Base-by-base conservation (phyloP, 2,888 invertebrate genomes). In the Mycalesis mineus region DNA sequence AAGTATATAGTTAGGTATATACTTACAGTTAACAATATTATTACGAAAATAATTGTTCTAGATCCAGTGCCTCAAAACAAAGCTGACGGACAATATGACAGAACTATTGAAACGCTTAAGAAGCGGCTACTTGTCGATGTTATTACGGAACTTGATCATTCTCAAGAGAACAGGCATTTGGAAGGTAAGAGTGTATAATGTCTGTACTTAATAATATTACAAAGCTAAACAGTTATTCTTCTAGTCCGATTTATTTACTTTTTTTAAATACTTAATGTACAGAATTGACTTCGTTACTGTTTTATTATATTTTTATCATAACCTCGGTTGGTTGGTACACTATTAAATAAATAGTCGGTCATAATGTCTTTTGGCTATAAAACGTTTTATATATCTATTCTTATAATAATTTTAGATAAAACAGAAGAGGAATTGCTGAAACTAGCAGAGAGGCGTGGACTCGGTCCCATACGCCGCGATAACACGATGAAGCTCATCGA, bases 401-500 rank as follows among this genome's bases (percentile, higher is more conserved):
- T n/a, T n/a, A n/a, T n/a, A n/a, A n/a, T n/a, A n/a, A 9, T 57
- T 59, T 49, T 60, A 62, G 63, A 39, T 55, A 41, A 45, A 50
- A 47, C 40, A 40, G 36, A 60, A 4, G 49, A 72, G 8, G 70
- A 77, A 36, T 75, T 75, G 76, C 45, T 60, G 0, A 82, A 75
- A 66, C 71, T 79, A 31, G 55, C 66, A 0, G 82, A 82, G 5
- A 62, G 76, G 0, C 79, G 88, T 0, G 82, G 83, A 11, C 70
- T 68, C 17, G 82, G 78, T 0, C 79, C 80, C 0, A 64, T 82
- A 11, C 57, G 85, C 0, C 62, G 88, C 15, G 77, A 82, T 14
- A 84, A 83, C 61, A 82, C 88, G 0, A 55, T 88, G 1, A 95
- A 95, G 75, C 93, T 89, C 0, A 68, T 89, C 0, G 73, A 72